phyloP scores from a whole-genome alignment of 1,140 invertebrate genomes.

The Parapsyche elsis region DNA sequence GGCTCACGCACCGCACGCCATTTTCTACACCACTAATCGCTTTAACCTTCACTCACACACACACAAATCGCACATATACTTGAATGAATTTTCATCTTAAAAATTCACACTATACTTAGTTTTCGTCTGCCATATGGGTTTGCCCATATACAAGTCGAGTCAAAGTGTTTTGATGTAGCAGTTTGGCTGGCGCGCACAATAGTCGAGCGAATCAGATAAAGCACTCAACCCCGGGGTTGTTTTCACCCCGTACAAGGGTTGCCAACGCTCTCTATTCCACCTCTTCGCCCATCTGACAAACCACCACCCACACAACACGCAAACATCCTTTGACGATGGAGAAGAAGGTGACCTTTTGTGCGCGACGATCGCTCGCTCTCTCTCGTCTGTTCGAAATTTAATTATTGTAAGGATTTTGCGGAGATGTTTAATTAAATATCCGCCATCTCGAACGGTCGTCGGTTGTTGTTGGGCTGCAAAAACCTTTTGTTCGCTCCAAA shows the following conservation, averaged over 20 bases:
- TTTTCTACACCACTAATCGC: slow-evolving; percentile 46
- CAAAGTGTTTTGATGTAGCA: slow-evolving; percentile 31
- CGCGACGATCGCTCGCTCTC: too few species aligned
- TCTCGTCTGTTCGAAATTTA: too few species aligned
- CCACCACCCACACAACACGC: not conserved
- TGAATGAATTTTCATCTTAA: not conserved
- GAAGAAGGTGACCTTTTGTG: slow-evolving; percentile 36
- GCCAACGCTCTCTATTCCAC: slow-evolving; percentile 12
- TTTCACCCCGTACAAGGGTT: slow-evolving; percentile 19
- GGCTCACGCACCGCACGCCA: slow-evolving; percentile 38
- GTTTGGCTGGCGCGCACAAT: slow-evolving; percentile 21
- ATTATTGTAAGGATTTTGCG: not conserved
- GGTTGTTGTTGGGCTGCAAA: too few species aligned
- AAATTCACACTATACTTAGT: not conserved
- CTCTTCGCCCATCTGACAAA: slow-evolving; percentile 26
- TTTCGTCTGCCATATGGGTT: not conserved
- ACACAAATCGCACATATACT: not conserved
- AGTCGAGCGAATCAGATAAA: slow-evolving; percentile 36
- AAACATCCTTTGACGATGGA: slow-evolving; percentile 24
- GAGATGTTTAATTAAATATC: not conserved
- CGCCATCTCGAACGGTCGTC: too few species aligned
- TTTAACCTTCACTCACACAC: not conserved
- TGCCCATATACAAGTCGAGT: not conserved
- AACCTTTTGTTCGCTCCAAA: too few species aligned
- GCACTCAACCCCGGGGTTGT: slow-evolving; percentile 2